Evolutionary conservation across 1,140 invertebrate genomes (phyloP).

Genomic region (Planococcus citri): DNA sequence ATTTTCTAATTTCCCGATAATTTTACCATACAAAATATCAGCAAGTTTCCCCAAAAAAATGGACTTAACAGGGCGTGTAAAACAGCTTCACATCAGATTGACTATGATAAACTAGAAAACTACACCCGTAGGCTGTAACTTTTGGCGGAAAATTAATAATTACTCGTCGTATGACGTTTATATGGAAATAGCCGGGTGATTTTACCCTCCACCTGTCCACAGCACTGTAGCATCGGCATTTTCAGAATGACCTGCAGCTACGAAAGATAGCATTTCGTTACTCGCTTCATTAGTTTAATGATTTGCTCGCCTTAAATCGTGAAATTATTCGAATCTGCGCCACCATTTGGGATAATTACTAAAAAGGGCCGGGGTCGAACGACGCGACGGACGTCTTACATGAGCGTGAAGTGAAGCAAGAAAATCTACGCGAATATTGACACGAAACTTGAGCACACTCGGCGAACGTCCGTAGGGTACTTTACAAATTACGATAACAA

Average conservation of each 20-base stretch:
- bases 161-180: neutral
- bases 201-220: too few species aligned
- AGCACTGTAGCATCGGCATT: neutral
- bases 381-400: neutral
- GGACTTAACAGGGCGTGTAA: neutral
- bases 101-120: neutral
- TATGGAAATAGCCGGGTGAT: neutral
- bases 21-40: too few species aligned
- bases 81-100: neutral
- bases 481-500: too few species aligned
- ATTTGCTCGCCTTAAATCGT: neutral
- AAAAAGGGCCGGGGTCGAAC: too few species aligned
- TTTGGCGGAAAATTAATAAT: neutral
- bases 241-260: neutral
- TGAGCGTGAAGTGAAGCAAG: too few species aligned
- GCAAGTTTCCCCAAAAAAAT: neutral
- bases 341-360: neutral
- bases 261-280: neutral
- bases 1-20: too few species aligned
- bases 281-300: conserved; percentile 6
- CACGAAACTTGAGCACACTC: too few species aligned
- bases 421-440: too few species aligned
- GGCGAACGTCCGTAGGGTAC: too few species aligned
- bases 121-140: neutral
- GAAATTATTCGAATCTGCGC: neutral